Conservation (phyloP, 2,888 invertebrate genomes). For the Theodoxus fluviatilis region DNA sequence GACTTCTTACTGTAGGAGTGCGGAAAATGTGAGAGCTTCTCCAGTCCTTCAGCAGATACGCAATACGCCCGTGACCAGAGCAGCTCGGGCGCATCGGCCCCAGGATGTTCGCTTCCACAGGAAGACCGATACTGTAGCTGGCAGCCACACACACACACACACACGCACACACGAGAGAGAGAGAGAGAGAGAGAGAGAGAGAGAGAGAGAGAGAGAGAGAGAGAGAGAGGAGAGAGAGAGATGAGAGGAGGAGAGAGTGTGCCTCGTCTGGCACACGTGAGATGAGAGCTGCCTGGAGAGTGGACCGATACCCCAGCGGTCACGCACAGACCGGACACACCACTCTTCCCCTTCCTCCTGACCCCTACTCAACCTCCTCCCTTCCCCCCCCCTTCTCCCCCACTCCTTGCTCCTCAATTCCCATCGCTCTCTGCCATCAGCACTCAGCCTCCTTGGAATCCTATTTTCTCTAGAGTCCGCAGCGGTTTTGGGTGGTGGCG, state of each 20-base stretch:
- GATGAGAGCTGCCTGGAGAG: no score
- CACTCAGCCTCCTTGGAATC: not conserved
- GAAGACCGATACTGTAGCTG: no score
- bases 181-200: conserved; percentile 13
- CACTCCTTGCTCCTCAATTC: not conserved
- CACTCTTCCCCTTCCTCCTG: not conserved
- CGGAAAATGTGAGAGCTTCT: no score
- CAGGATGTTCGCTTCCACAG: no score
- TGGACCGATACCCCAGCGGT: no score
- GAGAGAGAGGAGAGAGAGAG: conserved; percentile 19
- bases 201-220: conserved; percentile 20
- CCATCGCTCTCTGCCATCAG: not conserved
- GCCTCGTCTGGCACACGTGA: no score
- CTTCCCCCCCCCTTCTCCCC: not conserved
- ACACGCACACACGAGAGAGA: not conserved
- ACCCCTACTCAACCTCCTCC: not conserved
- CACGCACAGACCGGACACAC: not conserved
- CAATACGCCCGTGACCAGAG: no score
- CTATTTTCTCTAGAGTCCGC: conserved; percentile 12
- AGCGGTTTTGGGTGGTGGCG: no score
- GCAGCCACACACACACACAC: not conserved
- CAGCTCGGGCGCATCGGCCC: no score
- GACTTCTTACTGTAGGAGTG: no score
- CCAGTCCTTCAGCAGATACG: no score
- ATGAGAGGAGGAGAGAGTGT: conserved; percentile 7